phyloP scores from a whole-genome alignment of 1,140 invertebrate species.

The Tribolium madens region DNA sequence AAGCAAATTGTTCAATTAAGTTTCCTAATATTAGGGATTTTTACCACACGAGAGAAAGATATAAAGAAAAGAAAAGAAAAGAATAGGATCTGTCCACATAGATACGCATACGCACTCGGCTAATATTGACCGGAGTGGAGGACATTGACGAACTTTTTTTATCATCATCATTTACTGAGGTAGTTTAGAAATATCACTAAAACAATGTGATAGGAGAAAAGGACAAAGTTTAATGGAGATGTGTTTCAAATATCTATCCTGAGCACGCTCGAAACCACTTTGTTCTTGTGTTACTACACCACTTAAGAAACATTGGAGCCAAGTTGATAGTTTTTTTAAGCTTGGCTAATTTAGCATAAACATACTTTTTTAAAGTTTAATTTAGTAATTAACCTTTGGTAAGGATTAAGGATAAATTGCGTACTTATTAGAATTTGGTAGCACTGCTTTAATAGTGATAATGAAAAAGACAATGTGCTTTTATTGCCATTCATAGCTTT shows the following conservation, averaged over 20 bases:
- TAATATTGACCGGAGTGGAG: constrained; percentile 15
- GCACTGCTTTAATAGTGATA: too few species aligned
- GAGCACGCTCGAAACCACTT: background rate
- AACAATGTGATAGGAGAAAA: background rate
- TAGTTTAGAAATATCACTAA: constrained; percentile 1
- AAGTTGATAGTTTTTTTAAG: background rate
- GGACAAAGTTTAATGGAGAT: background rate
- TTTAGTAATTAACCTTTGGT: too few species aligned
- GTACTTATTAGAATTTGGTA: too few species aligned
- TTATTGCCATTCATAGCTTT: too few species aligned
- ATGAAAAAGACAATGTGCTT: too few species aligned
- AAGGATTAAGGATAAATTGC: too few species aligned
- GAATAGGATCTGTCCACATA: background rate
- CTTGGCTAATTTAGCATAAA: background rate
- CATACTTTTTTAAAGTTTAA: too few species aligned
- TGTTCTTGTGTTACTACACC: background rate
- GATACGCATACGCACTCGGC: constrained; percentile 3
- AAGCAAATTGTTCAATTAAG: too few species aligned
- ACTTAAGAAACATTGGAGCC: background rate
- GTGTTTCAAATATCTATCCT: constrained; percentile 11
- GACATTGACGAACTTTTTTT: background rate
- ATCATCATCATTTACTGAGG: constrained; percentile 5
- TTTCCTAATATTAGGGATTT: too few species aligned
- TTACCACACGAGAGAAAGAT: background rate
- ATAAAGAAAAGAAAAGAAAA: too few species aligned